phyloP scores from a whole-genome alignment of 2,888 invertebrate species.

The Incurvaria masculella region DNA sequence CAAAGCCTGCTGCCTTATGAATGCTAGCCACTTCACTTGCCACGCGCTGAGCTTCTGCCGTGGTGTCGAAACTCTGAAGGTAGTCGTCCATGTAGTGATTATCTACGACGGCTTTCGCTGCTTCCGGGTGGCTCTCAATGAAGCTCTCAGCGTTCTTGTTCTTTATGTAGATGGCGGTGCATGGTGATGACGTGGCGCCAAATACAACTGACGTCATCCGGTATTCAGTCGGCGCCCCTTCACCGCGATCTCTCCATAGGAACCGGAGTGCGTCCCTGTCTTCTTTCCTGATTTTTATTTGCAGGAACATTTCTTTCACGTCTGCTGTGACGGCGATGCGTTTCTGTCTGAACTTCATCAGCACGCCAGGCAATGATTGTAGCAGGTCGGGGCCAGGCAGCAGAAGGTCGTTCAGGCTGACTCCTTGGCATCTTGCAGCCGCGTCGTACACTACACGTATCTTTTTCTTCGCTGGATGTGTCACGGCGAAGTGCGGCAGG shows the following conservation, averaged over 20 bases:
- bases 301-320: background rate
- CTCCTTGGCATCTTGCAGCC: constrained; percentile 10
- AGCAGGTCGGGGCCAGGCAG: background rate
- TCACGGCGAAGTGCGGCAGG: constrained; percentile 15
- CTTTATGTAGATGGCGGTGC: background rate
- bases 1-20: constrained; percentile 6
- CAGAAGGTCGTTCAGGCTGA: constrained; percentile 5
- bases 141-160: background rate
- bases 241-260: too few relatives aligned
- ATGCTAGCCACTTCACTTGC: constrained; percentile 4
- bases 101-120: constrained; percentile 11
- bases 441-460: constrained; percentile 11
- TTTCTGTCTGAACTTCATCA: background rate
- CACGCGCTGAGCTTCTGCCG: constrained; percentile 12
- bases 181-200: too few relatives aligned
- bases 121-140: constrained; percentile 6
- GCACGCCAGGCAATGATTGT: background rate
- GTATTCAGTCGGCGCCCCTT: too few relatives aligned
- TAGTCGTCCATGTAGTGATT: constrained; percentile 16
- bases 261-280: too few relatives aligned
- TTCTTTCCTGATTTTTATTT: background rate
- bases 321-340: background rate
- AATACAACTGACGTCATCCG: too few relatives aligned
- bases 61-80: constrained; percentile 17
- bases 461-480: constrained; percentile 9